Conservation (phyloP, 2,113 vertebrate genomes). For the Chaetops frenatus region DNA sequence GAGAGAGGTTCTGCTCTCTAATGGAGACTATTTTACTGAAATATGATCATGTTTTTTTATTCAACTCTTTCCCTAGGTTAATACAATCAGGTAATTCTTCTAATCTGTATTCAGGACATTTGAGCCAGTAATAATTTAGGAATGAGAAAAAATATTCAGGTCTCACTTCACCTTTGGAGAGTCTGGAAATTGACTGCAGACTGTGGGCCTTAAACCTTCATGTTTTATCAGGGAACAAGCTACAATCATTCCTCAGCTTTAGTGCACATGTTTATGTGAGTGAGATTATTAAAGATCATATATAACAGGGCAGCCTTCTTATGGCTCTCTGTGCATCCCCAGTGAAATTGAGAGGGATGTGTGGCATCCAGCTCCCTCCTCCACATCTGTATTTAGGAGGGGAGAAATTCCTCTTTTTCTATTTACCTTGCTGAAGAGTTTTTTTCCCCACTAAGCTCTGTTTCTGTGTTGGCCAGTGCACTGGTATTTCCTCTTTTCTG, state of each 20-base stretch:
- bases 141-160: constrained; percentile 3
- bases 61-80: constrained; percentile 23
- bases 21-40: constrained; percentile 22
- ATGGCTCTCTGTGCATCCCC: neutral
- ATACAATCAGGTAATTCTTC: constrained; percentile 21
- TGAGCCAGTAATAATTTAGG: constrained; percentile 20
- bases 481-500: neutral
- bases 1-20: neutral
- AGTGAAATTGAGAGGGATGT: neutral
- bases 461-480: neutral
- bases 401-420: neutral
- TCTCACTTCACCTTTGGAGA: constrained; percentile 15
- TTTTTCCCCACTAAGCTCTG: neutral
- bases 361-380: neutral
- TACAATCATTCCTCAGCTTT: neutral
- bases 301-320: neutral
- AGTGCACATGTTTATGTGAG: neutral
- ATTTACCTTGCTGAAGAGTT: neutral
- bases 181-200: neutral
- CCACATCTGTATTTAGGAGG: neutral
- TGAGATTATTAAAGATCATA: constrained; percentile 13
- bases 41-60: constrained; percentile 4
- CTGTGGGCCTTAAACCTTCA: neutral
- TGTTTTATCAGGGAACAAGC: neutral
- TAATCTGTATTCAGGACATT: constrained; percentile 35